Conservation (phyloP, 1,140 invertebrate genomes). For the Andricus grossulariae region DNA sequence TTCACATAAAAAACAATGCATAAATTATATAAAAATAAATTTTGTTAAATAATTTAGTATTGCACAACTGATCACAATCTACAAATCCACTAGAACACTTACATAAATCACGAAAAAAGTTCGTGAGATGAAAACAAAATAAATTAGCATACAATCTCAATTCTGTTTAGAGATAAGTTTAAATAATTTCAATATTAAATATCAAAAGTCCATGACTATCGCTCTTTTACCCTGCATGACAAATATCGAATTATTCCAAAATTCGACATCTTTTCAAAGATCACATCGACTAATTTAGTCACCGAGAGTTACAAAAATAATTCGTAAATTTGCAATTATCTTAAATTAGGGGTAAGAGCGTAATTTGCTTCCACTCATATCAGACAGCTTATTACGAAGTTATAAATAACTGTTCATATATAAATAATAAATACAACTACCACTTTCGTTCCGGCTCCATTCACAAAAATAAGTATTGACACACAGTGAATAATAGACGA, state of each 20-base stretch:
- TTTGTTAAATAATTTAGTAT: too few relatives aligned
- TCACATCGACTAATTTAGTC: constrained; percentile 13
- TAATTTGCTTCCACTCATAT: background rate
- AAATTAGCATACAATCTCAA: too few relatives aligned
- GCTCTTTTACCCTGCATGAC: background rate
- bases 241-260: background rate
- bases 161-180: too few relatives aligned
- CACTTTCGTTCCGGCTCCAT: background rate
- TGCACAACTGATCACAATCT: too few relatives aligned
- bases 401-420: constrained; percentile 34
- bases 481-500: background rate
- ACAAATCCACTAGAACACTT: too few relatives aligned
- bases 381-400: background rate
- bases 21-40: background rate
- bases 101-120: too few relatives aligned
- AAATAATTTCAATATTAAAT: too few relatives aligned
- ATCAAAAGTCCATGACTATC: too few relatives aligned
- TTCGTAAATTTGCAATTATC: background rate
- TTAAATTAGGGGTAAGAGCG: background rate
- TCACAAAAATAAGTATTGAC: constrained; percentile 38
- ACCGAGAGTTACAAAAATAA: constrained; percentile 10
- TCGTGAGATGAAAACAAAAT: too few relatives aligned
- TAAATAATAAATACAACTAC: constrained; percentile 31
- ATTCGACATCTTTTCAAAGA: constrained; percentile 5
- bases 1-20: background rate